Evolutionary conservation across 2,797 vertebrate genomes (phyloP).

Genomic region (Danionella dracula): DNA sequence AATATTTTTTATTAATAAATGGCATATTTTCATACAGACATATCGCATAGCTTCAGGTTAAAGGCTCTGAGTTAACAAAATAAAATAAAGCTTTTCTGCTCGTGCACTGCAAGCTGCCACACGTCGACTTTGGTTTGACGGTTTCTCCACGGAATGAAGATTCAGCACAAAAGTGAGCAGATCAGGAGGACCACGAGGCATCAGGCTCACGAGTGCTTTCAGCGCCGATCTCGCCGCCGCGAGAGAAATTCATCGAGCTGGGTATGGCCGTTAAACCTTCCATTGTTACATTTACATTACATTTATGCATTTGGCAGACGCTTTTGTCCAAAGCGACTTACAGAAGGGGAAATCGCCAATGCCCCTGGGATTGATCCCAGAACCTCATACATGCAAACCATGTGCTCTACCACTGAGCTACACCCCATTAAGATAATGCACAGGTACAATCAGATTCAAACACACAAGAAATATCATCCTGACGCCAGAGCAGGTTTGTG

Average conservation of each 20-base stretch:
- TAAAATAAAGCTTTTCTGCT: conserved; percentile 60
- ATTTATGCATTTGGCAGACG: too few species aligned
- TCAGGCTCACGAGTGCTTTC: conserved; percentile 41
- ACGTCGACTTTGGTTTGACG: conserved; percentile 66
- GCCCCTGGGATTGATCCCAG: too few species aligned
- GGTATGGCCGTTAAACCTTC: not conserved
- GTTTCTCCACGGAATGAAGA: conserved; percentile 10
- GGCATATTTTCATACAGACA: conserved; percentile 1
- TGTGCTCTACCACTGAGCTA: too few species aligned
- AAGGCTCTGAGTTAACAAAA: conserved; percentile 29
- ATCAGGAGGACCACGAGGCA: not conserved
- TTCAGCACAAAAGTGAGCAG: not conserved
- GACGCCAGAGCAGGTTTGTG: not conserved
- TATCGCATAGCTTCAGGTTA: conserved; percentile 22
- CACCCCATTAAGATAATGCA: not conserved
- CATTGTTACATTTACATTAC: too few species aligned
- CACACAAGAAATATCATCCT: not conserved
- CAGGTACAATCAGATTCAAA: not conserved
- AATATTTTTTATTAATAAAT: not conserved
- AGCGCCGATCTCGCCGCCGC: conserved; percentile 11
- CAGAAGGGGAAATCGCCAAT: too few species aligned
- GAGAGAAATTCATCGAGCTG: conserved; percentile 3
- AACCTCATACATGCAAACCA: too few species aligned
- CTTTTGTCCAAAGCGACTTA: too few species aligned
- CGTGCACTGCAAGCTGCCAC: conserved; percentile 71